Base-by-base conservation (phyloP, 2,113 vertebrate species). In the Acrocephalus kingi region DNA sequence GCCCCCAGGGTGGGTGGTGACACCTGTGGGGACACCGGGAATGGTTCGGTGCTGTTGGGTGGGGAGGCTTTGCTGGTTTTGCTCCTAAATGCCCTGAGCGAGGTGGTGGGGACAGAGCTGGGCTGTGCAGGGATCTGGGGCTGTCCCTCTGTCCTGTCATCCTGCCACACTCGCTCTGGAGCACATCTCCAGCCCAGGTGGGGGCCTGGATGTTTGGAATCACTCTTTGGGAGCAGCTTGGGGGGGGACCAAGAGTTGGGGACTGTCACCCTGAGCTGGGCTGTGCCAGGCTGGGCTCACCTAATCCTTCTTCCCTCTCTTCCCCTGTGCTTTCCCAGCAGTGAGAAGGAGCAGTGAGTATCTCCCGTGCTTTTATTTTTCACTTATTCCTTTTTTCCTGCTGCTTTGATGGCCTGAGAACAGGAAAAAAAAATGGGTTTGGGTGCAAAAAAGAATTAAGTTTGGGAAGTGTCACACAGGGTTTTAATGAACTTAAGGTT, bases 341-440 rank as follows among this genome's bases (percentile, higher is more conserved):
- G 99, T 27, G 99, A 99, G 93, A 99, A 99, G 97, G 99, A 99
- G 89, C 98, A 98, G 99, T 99, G 97, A 99, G 99, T 99, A 98
- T 84, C 96, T 59, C 7, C 3, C 20, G 68, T 45, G 14, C 19
- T 78, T 46, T 67, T 9, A 2, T 39, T 31, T 48, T 24, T 27
- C 9, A 5, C 25, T n/a, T 74, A 3, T 76, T 85, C 45, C 58
- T 71, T 45, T 68, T 87, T 37, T 6, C 33, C 39, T 41, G 45
- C 41, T 21, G 1, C n/a, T 58, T 22, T 8, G 33, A n/a, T 0
- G 1, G 24, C 5, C 54, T 24, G 39, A 72, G 30, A 37, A 17
- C 6, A 28, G 6, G 6, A 14, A 21, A 55, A 71, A 33, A 6
- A 33, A 7, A 10, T 28, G 28, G 9, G 21, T 48, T 54, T 61